A percentile compares a stretch with the other conserved stretches of the same genome.
Conservation (phyloP, 2,113 vertebrate species). For the Heterotis niloticus region DNA sequence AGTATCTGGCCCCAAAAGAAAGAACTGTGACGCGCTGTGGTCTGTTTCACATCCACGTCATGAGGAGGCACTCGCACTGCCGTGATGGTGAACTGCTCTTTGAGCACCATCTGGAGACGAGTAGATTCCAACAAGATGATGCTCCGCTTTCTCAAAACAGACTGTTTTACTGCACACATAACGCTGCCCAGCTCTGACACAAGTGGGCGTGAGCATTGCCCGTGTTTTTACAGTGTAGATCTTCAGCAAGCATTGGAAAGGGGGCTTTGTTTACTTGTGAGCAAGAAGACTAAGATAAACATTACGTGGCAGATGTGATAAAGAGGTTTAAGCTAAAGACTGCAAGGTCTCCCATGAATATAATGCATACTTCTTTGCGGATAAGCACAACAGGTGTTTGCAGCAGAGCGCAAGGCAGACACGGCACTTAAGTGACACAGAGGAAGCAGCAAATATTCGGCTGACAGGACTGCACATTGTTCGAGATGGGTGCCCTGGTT, state of each 20-base stretch:
- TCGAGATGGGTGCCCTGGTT: not conserved
- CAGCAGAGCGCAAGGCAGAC: not conserved
- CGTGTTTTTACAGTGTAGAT: not conserved
- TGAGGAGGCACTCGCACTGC: too few species aligned
- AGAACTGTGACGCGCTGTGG: too few species aligned
- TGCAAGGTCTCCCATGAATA: not conserved
- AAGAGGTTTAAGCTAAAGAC: not conserved
- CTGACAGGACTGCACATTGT: conserved; percentile 1
- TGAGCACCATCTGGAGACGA: too few species aligned
- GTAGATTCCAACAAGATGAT: not conserved
- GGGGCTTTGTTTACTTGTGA: not conserved
- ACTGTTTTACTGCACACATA: not conserved
- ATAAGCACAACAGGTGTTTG: conserved; percentile 1
- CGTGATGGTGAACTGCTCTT: too few species aligned
- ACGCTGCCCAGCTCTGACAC: not conserved
- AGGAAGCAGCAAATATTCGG: not conserved
- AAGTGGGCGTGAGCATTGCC: not conserved
- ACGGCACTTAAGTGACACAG: not conserved
- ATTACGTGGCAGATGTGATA: not conserved
- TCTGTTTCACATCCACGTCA: too few species aligned
- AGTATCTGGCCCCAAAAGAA: too few species aligned
- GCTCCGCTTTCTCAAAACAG: not conserved
- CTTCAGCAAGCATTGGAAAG: not conserved
- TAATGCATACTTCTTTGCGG: conserved; percentile 5
- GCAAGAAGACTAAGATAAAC: conserved; percentile 10